These are phyloP conservation scores for Odontesthes bonariensis DNA, from an alignment of 2,113 vertebrate genomes.

Conservation along the genomic window DNA sequence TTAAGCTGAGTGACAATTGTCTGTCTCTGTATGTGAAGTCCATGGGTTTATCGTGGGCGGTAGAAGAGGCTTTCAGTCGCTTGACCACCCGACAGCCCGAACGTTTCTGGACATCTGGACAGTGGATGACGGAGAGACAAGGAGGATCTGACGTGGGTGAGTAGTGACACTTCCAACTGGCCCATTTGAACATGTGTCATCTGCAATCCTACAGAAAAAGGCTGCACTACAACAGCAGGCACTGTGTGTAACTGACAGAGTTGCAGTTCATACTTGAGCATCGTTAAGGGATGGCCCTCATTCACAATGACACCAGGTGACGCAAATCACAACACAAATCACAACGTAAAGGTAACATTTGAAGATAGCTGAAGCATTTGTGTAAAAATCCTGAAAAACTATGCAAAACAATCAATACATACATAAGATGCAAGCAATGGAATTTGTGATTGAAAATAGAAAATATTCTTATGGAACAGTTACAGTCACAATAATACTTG, in stretches of 20 bases:
- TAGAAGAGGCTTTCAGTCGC: slow-evolving; percentile 76
- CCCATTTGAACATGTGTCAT: neutral
- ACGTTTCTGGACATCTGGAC: slow-evolving; percentile 90
- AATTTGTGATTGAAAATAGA: too few species aligned
- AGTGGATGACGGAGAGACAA: slow-evolving; percentile 92
- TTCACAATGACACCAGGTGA: too few species aligned
- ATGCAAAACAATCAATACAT: too few species aligned
- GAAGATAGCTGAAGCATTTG: too few species aligned
- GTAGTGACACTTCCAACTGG: slow-evolving; percentile 27
- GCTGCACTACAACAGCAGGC: neutral
- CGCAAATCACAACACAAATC: too few species aligned
- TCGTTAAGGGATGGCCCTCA: too few species aligned
- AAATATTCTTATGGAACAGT: too few species aligned
- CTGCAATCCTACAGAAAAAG: neutral
- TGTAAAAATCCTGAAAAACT: too few species aligned
- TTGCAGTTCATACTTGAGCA: too few species aligned
- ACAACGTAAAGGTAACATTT: too few species aligned
- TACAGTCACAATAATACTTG: too few species aligned
- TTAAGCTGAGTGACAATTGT: neutral
- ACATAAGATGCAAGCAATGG: too few species aligned
- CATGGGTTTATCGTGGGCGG: slow-evolving; percentile 70
- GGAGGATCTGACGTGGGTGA: slow-evolving; percentile 92
- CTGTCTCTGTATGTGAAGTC: slow-evolving; percentile 73
- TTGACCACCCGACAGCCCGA: slow-evolving; percentile 84
- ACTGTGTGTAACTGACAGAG: neutral